These are phyloP conservation scores for Coturnix japonica DNA, from an alignment of 2,113 vertebrate species.

Conservation along the genomic window DNA sequence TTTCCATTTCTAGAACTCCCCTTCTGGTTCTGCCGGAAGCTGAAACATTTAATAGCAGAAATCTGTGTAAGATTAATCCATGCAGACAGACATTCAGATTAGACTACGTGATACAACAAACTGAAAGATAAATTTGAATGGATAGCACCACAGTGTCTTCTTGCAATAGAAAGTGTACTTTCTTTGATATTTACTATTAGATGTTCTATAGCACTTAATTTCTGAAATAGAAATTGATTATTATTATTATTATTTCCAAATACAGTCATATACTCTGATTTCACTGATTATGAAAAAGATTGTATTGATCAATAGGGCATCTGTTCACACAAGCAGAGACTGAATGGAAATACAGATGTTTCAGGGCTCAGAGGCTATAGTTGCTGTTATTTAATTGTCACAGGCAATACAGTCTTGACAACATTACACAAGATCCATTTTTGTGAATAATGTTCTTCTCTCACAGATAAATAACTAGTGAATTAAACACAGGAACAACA, in stretches of 20 bases:
- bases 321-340: fast-evolving
- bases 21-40: not conserved
- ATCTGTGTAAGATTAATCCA: not conserved
- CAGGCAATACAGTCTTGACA: not conserved
- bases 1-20: not conserved
- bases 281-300: not conserved
- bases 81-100: not conserved
- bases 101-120: not conserved
- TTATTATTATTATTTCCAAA: not conserved
- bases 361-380: not conserved
- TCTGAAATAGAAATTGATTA: not conserved
- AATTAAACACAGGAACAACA: not conserved
- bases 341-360: not conserved
- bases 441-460: not conserved
- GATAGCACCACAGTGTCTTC: not conserved
- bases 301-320: not conserved
- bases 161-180: not conserved
- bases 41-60: not conserved
- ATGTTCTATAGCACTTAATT: not conserved
- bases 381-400: not conserved
- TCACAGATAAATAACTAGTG: not conserved
- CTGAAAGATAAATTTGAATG: not conserved
- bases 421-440: not conserved
- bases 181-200: not conserved
- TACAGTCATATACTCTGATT: not conserved